These are phyloP conservation scores for Hirtodrosophila histrioides DNA, from an alignment of 2,888 invertebrate genomes.

Conservation along the genomic window DNA sequence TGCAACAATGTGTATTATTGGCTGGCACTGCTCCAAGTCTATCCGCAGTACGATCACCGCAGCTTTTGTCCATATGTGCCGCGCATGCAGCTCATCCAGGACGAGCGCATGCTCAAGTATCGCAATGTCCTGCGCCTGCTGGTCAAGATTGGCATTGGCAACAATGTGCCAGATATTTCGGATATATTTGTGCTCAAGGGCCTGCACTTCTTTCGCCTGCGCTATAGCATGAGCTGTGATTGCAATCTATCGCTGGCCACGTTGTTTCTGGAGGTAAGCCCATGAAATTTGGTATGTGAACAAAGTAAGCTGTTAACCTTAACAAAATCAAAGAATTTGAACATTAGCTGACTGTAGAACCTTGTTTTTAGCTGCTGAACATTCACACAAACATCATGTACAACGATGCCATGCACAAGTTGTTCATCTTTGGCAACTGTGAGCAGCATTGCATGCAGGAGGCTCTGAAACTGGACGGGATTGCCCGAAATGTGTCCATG, in stretches of 20 bases:
- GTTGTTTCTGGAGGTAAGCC: constrained; percentile 55
- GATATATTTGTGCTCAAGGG: constrained; percentile 62
- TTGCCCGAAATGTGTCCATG: constrained; percentile 50
- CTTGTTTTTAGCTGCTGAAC: constrained; percentile 41
- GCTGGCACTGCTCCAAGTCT: constrained; percentile 59
- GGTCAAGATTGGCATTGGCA: constrained; percentile 53
- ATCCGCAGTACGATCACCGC: constrained; percentile 54
- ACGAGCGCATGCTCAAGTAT: constrained; percentile 59
- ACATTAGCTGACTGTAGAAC: too few species aligned
- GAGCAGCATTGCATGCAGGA: constrained; percentile 40
- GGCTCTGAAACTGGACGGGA: constrained; percentile 40
- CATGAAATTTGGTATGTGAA: background rate
- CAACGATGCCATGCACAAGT: constrained; percentile 52
- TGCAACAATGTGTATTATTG: constrained; percentile 49
- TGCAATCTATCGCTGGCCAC: constrained; percentile 56
- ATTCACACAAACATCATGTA: constrained; percentile 54
- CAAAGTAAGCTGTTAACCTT: background rate
- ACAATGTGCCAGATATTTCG: constrained; percentile 52
- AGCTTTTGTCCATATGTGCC: constrained; percentile 68
- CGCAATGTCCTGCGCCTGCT: constrained; percentile 58
- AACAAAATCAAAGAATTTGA: too few species aligned
- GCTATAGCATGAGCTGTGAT: constrained; percentile 56
- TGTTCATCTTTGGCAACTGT: constrained; percentile 33
- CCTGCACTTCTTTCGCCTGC: constrained; percentile 57
- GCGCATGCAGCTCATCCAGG: constrained; percentile 52